A percentile compares a stretch with the other conserved stretches of the same genome.
These are phyloP conservation scores for Kryptopterus vitreolus DNA, from an alignment of 2,797 vertebrate species.

Conservation along the genomic window DNA sequence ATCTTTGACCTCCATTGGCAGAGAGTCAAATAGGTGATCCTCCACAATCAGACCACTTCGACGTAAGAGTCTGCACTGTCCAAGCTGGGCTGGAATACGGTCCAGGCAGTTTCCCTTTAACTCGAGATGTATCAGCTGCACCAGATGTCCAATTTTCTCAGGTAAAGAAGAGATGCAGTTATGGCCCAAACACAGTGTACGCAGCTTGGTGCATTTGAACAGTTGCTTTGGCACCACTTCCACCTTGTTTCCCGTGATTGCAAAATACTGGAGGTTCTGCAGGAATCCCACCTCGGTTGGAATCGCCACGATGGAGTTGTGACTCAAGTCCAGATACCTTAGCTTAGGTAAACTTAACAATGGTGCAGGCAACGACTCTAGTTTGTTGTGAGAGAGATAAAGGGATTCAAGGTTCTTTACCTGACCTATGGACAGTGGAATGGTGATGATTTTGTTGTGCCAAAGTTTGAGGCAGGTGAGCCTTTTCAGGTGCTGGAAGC, in stretches of 20 bases:
- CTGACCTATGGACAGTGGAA: slow-evolving; percentile 91
- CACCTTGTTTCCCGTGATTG: slow-evolving; percentile 92
- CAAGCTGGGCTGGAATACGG: slow-evolving; percentile 86
- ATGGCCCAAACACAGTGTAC: slow-evolving; percentile 89
- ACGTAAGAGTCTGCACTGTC: slow-evolving; percentile 87
- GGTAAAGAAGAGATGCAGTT: slow-evolving; percentile 89
- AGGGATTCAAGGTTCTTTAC: slow-evolving; percentile 95
- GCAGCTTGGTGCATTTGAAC: slow-evolving; percentile 93
- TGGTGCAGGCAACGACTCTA: slow-evolving; percentile 87
- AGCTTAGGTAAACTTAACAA: slow-evolving; percentile 94
- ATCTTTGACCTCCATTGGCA: slow-evolving; percentile 93
- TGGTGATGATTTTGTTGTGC: slow-evolving; percentile 97
- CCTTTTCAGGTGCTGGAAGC: slow-evolving; percentile 97
- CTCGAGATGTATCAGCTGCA: slow-evolving; percentile 91
- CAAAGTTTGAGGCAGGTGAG: slow-evolving; percentile 95
- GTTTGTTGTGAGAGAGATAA: slow-evolving; percentile 96
- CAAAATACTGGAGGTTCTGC: slow-evolving; percentile 93
- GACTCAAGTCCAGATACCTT: slow-evolving; percentile 90
- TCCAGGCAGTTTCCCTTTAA: slow-evolving; percentile 97
- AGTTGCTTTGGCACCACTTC: slow-evolving; percentile 92
- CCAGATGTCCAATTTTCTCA: slow-evolving; percentile 86
- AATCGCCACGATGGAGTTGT: slow-evolving; percentile 86
- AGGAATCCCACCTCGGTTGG: slow-evolving; percentile 89
- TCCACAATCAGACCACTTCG: slow-evolving; percentile 90
- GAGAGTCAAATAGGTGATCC: slow-evolving; percentile 94